Conservation (phyloP, 2,113 vertebrate species). For the Saimiri boliviensis region DNA sequence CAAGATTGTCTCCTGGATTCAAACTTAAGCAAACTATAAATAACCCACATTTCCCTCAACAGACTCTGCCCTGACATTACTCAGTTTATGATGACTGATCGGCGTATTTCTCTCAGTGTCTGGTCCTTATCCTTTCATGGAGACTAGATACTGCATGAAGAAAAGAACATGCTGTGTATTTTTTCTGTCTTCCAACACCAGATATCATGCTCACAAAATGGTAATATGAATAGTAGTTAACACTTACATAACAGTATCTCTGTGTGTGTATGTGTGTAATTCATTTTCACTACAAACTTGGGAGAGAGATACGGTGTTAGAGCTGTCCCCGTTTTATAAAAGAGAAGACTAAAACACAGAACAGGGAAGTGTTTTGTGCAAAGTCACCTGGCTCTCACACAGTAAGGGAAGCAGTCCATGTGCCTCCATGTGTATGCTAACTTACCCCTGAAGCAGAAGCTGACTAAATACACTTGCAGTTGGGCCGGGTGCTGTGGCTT, state of each 20-base stretch:
- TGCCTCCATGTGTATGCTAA: neutral
- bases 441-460: neutral
- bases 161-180: neutral
- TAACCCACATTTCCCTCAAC: neutral
- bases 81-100: neutral
- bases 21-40: neutral
- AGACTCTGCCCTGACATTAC: neutral
- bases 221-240: neutral
- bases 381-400: no score
- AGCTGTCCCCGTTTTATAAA: neutral
- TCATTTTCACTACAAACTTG: no score
- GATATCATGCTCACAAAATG: no score
- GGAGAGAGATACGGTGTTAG: neutral
- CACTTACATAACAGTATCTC: no score
- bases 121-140: neutral
- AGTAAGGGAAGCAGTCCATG: neutral
- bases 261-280: neutral
- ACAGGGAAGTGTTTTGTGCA: neutral
- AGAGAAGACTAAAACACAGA: neutral
- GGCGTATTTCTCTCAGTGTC: neutral
- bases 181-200: neutral
- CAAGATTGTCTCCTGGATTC: neutral
- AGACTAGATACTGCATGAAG: neutral
- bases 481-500: rapidly evolving
- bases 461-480: neutral